Conservation (phyloP, 2,888 invertebrate genomes). For the Calameuta idolon region DNA sequence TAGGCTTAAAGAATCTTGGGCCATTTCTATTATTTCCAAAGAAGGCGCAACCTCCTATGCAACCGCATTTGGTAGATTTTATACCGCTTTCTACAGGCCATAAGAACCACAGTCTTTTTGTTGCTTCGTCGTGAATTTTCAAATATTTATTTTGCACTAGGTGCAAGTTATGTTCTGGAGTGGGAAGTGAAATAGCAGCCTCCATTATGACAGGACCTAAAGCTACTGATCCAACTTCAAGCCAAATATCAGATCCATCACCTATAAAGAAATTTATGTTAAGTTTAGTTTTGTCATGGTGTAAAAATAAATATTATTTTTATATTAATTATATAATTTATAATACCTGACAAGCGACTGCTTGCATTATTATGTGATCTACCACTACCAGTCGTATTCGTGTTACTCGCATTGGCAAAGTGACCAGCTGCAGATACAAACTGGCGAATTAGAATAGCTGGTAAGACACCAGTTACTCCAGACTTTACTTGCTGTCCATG, state of each 20-base stretch:
- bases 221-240: slow-evolving; percentile 92
- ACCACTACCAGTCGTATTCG: slow-evolving; percentile 75
- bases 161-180: slow-evolving; percentile 82
- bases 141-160: slow-evolving; percentile 85
- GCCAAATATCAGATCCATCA: slow-evolving; percentile 80
- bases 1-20: slow-evolving; percentile 87
- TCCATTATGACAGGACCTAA: slow-evolving; percentile 91
- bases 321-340: not conserved
- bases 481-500: slow-evolving; percentile 92
- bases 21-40: slow-evolving; percentile 95
- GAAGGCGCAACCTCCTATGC: slow-evolving; percentile 94
- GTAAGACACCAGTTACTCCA: slow-evolving; percentile 88
- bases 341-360: slow-evolving; percentile 61
- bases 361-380: slow-evolving; percentile 72
- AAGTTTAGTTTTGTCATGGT: not conserved
- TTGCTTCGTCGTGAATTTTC: slow-evolving; percentile 84
- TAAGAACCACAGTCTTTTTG: slow-evolving; percentile 92
- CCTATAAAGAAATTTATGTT: slow-evolving; percentile 35
- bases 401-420: slow-evolving; percentile 71
- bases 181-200: slow-evolving; percentile 85
- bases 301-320: not conserved
- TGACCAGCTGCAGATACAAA: slow-evolving; percentile 73
- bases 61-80: slow-evolving; percentile 86
- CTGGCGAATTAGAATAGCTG: slow-evolving; percentile 78
- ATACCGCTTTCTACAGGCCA: slow-evolving; percentile 81